Percentiles rank a stretch among this genome's conserved stretches.
phyloP scores from a whole-genome alignment of 2,113 vertebrate species.

The Thoracochromis brauschi region DNA sequence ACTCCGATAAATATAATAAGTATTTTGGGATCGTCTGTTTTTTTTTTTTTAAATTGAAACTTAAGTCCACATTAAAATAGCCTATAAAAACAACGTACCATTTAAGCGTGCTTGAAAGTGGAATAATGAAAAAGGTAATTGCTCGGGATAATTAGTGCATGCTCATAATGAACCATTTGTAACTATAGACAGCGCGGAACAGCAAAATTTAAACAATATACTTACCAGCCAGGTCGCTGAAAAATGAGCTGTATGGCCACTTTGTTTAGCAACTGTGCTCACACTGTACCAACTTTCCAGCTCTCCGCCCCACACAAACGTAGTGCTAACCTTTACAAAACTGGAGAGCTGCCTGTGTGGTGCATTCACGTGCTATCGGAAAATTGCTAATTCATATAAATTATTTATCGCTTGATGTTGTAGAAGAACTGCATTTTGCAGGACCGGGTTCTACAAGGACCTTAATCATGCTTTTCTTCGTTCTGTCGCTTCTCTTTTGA shows the following conservation, averaged over 20 bases:
- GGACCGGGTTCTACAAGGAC: neutral
- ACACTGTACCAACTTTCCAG: neutral
- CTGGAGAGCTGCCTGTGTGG: neutral
- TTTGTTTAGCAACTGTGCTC: neutral
- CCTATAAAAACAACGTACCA: neutral
- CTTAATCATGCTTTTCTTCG: neutral
- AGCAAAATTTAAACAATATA: neutral
- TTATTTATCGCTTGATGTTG: neutral
- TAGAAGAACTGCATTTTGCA: neutral
- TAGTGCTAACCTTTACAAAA: neutral
- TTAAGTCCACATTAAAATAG: accelerated
- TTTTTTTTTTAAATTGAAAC: accelerated
- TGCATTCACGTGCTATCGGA: neutral
- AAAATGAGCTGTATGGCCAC: neutral
- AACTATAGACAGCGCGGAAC: neutral
- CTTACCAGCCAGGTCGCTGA: neutral
- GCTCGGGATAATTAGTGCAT: neutral
- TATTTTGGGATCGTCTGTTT: neutral
- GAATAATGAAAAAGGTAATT: neutral
- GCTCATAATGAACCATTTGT: neutral
- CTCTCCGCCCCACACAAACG: neutral
- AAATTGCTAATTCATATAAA: neutral
- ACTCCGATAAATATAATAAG: neutral
- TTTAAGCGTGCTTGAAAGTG: neutral
- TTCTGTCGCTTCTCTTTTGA: neutral